Conservation (phyloP, 2,888 invertebrate species). For the Sipunculus nudus region DNA sequence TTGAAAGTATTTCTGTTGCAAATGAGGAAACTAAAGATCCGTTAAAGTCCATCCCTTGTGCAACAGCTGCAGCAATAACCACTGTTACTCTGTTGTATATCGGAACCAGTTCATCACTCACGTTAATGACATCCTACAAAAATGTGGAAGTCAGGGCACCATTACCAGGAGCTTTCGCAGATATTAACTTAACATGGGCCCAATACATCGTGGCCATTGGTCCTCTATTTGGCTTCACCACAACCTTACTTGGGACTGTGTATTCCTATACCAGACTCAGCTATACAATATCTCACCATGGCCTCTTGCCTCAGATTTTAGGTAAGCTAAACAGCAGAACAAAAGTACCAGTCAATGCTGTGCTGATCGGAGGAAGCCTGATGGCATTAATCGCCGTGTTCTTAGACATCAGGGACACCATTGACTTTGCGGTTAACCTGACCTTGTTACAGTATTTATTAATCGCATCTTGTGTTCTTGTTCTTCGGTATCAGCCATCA, state of each 20-base stretch:
- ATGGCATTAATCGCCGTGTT: conserved; percentile 19
- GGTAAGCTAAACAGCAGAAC: conserved; percentile 10
- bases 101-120: conserved; percentile 21
- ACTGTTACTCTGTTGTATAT: conserved; percentile 32
- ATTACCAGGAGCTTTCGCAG: conserved; percentile 58
- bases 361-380: conserved; percentile 12
- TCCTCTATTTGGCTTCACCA: conserved; percentile 60
- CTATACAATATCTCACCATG: conserved; percentile 35
- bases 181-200: conserved; percentile 55
- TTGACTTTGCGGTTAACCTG: conserved; percentile 25
- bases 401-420: conserved; percentile 22
- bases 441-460: conserved; percentile 25
- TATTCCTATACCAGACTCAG: conserved; percentile 11
- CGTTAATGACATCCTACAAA: conserved; percentile 40
- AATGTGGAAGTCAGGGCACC: conserved; percentile 55
- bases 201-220: conserved; percentile 60
- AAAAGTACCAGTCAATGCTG: conserved; percentile 21
- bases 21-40: conserved; percentile 66
- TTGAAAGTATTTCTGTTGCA: conserved; percentile 67
- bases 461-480: conserved; percentile 26
- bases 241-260: conserved; percentile 39
- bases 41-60: conserved; percentile 63
- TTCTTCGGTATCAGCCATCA: conserved; percentile 26
- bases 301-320: conserved; percentile 24
- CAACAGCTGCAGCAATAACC: conserved; percentile 47